Evolutionary conservation across 2,888 invertebrate species (phyloP).

Genomic region (Lamproptera curius): DNA sequence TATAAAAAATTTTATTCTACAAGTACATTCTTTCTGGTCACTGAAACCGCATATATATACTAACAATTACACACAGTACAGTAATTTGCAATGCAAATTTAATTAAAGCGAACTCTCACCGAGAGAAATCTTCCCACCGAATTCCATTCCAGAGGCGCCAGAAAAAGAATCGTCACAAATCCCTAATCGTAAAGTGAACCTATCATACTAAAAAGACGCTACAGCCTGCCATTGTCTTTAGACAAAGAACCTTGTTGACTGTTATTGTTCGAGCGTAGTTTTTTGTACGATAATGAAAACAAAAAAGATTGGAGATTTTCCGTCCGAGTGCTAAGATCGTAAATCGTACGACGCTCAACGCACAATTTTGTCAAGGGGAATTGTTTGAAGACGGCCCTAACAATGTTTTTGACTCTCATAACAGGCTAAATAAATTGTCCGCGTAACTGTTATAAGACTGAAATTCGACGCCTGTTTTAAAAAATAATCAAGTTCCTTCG

Average conservation of each 20-base stretch:
- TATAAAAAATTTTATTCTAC: too few relatives aligned
- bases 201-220: constrained; percentile 21
- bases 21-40: too few relatives aligned
- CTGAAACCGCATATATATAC: too few relatives aligned
- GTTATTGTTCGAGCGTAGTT: constrained; percentile 51
- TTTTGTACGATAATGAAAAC: constrained; percentile 36
- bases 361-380: constrained; percentile 8
- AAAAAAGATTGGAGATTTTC: constrained; percentile 56
- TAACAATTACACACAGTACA: too few relatives aligned
- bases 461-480: too few relatives aligned
- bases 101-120: too few relatives aligned
- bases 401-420: neutral
- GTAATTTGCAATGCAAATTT: too few relatives aligned
- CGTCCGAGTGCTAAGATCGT: constrained; percentile 39
- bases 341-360: constrained; percentile 50
- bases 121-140: neutral
- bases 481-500: too few relatives aligned
- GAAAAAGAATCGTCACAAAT: constrained; percentile 18
- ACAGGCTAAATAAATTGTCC: too few relatives aligned
- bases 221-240: constrained; percentile 41
- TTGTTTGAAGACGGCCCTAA: neutral
- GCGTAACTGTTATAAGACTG: too few relatives aligned
- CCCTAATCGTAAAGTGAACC: constrained; percentile 21
- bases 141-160: constrained; percentile 7
- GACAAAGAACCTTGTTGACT: constrained; percentile 46